Conservation (phyloP, 2,888 invertebrate species). For the Nymphalis polychloros region DNA sequence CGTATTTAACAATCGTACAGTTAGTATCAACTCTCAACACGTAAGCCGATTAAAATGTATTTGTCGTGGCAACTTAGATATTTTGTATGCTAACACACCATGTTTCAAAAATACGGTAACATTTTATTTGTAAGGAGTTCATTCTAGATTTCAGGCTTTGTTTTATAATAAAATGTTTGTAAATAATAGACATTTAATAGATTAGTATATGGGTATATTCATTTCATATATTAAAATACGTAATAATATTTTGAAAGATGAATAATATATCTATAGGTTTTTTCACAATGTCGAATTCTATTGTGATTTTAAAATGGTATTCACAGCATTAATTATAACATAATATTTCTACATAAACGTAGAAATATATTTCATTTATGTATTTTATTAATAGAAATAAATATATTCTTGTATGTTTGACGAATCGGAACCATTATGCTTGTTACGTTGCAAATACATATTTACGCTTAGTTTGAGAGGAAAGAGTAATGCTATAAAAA, state of each 20-base stretch:
- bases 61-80: constrained; percentile 1
- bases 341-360: neutral
- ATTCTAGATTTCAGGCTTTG: neutral
- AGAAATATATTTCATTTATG: neutral
- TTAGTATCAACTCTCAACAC: constrained; percentile 18
- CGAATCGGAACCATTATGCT: neutral
- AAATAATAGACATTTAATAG: too few relatives aligned
- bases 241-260: too few relatives aligned
- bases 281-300: neutral
- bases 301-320: neutral
- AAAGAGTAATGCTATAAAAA: neutral
- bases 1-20: neutral
- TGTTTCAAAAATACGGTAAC: neutral
- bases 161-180: neutral
- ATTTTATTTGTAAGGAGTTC: neutral
- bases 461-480: neutral
- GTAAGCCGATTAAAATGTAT: constrained; percentile 26
- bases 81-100: neutral
- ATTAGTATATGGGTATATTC: too few relatives aligned
- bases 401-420: neutral
- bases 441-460: neutral
- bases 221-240: too few relatives aligned
- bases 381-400: constrained; percentile 4
- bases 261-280: too few relatives aligned
- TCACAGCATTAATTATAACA: neutral